Evolutionary conservation across 2,797 vertebrate species (phyloP).

Genomic region (Helarctos malayanus): DNA sequence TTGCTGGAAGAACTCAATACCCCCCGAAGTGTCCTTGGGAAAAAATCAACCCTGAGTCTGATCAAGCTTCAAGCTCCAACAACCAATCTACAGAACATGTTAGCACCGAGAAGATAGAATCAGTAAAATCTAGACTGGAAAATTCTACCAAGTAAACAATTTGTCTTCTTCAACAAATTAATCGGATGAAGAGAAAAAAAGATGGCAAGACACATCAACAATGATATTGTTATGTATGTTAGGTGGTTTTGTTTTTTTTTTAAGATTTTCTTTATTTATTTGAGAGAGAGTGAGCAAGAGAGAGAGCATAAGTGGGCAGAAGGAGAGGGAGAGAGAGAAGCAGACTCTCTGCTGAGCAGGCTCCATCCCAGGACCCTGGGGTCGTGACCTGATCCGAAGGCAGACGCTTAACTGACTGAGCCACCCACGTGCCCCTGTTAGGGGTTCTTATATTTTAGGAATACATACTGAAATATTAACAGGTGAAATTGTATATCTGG

Average conservation of each 20-base stretch:
- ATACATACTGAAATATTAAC: neutral
- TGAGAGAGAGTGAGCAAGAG: no score
- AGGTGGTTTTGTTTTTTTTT: neutral
- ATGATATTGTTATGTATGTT: neutral
- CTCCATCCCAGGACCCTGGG: neutral
- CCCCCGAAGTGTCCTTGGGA: neutral
- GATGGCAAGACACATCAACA: neutral
- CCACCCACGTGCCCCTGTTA: neutral
- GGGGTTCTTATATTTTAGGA: neutral
- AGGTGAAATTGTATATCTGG: neutral
- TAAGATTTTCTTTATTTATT: neutral
- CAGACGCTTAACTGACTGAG: neutral
- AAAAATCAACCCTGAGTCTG: neutral
- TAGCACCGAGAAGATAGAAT: neutral
- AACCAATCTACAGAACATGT: neutral
- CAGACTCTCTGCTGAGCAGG: no score
- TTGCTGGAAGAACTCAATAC: neutral
- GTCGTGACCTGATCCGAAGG: no score
- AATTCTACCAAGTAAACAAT: neutral
- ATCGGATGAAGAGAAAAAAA: neutral
- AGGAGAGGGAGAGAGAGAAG: neutral
- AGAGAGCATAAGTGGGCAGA: neutral
- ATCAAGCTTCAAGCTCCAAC: neutral
- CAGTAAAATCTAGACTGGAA: neutral
- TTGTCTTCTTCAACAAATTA: neutral